Evolutionary conservation across 2,888 invertebrate genomes (phyloP).

Genomic region (Byasa hedistus): DNA sequence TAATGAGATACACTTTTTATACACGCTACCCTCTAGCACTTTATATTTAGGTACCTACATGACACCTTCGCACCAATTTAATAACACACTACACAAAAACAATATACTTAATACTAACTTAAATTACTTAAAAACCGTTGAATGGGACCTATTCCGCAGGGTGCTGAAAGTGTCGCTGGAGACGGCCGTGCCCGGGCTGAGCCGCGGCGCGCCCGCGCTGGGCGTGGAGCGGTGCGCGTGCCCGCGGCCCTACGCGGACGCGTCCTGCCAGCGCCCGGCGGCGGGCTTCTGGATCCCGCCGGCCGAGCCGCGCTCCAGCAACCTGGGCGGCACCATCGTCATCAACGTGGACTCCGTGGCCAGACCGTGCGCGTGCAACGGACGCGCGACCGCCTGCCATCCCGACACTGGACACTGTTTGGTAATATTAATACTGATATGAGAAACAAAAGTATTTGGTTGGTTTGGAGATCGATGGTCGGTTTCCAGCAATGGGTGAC

Average conservation of each 20-base stretch:
- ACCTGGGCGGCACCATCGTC: slow-evolving; percentile 83
- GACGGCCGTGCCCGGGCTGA: slow-evolving; percentile 85
- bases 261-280: slow-evolving; percentile 94
- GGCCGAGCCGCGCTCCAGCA: slow-evolving; percentile 59
- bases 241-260: slow-evolving; percentile 88
- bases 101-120: too few species aligned
- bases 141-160: slow-evolving; percentile 37
- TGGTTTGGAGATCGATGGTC: too few species aligned
- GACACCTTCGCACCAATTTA: too few species aligned
- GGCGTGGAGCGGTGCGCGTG: slow-evolving; percentile 94
- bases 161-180: slow-evolving; percentile 90
- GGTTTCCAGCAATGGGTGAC: too few species aligned
- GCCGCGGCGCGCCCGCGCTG: slow-evolving; percentile 84
- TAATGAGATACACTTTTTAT: too few species aligned
- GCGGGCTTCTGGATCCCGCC: slow-evolving; percentile 88
- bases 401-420: slow-evolving; percentile 91
- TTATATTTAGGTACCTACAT: too few species aligned
- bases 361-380: slow-evolving; percentile 89
- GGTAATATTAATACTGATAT: slow-evolving; percentile 73
- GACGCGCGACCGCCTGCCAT: slow-evolving; percentile 88
- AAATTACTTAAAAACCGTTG: too few species aligned
- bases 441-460: too few species aligned
- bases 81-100: too few species aligned
- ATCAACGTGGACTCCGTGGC: slow-evolving; percentile 90
- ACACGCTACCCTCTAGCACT: too few species aligned